Evolutionary conservation across 2,113 vertebrate genomes (phyloP).

Genomic region (Chaetops frenatus): DNA sequence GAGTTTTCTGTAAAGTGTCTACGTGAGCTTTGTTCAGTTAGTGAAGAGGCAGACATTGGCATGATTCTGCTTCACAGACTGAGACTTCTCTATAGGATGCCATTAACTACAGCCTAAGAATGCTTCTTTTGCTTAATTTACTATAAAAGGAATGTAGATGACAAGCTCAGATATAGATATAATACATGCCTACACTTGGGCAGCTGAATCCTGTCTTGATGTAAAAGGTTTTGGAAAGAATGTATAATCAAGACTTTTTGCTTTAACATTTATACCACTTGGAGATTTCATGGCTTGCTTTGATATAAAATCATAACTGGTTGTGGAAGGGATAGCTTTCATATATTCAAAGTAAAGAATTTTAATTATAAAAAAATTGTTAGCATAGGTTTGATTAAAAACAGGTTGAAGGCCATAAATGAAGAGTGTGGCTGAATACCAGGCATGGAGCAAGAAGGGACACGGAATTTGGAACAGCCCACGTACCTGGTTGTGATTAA

Average conservation of each 20-base stretch:
- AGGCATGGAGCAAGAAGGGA: background rate
- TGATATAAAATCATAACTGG: background rate
- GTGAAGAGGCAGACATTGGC: background rate
- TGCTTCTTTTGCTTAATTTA: background rate
- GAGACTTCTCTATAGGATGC: background rate
- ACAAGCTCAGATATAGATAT: background rate
- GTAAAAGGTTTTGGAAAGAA: background rate
- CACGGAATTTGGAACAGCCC: background rate
- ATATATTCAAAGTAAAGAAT: background rate
- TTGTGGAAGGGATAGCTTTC: background rate
- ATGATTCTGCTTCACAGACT: background rate
- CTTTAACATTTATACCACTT: background rate
- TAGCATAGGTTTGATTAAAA: background rate
- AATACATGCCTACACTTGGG: background rate
- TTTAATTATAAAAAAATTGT: background rate
- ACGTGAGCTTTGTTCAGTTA: background rate
- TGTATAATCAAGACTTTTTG: background rate
- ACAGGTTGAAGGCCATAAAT: background rate
- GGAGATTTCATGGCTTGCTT: background rate
- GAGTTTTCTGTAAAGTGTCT: background rate
- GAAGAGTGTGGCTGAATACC: background rate
- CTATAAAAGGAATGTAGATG: background rate
- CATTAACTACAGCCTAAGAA: background rate
- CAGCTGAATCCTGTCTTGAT: background rate
- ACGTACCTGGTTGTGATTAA: background rate